A percentile compares a stretch with the other conserved stretches of the same genome.
phyloP scores from a whole-genome alignment of 2,888 invertebrate species.

The Drosophila neotestacea region DNA sequence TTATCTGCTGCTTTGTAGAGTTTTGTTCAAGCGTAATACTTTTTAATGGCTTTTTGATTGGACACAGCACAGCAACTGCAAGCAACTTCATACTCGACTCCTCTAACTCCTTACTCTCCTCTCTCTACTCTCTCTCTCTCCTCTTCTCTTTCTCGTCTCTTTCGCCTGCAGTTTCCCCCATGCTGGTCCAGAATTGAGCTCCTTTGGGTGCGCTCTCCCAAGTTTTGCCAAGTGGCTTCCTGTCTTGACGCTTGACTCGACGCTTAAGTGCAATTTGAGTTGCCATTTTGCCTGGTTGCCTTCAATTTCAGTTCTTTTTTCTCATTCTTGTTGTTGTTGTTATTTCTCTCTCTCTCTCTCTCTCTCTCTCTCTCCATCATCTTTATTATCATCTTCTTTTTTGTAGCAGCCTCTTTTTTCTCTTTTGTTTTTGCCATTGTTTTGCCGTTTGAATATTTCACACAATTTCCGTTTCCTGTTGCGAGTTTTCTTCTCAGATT shows the following conservation, averaged over 20 bases:
- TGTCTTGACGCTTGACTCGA: slow-evolving; percentile 74
- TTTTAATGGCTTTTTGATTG: slow-evolving; percentile 85
- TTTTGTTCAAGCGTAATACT: slow-evolving; percentile 84
- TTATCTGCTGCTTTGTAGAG: slow-evolving; percentile 77
- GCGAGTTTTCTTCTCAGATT: slow-evolving; percentile 33
- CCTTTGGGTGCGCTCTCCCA: slow-evolving; percentile 43
- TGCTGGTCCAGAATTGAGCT: slow-evolving; percentile 1
- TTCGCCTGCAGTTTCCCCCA: neutral
- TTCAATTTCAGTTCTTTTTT: slow-evolving; percentile 10
- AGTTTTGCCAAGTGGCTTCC: slow-evolving; percentile 72
- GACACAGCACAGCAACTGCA: slow-evolving; percentile 55
- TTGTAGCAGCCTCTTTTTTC: neutral
- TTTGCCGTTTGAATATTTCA: slow-evolving; percentile 62
- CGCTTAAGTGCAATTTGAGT: slow-evolving; percentile 76
- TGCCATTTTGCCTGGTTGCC: slow-evolving; percentile 68
- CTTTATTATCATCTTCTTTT: slow-evolving; percentile 24
- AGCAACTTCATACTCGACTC: neutral
- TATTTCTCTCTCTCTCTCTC: neutral
- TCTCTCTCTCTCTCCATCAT: neutral
- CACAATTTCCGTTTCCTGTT: slow-evolving; percentile 80
- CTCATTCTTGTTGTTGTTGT: slow-evolving; percentile 3
- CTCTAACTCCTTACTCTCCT: neutral
- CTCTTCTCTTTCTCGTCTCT: too few relatives aligned
- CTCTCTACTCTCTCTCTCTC: neutral
- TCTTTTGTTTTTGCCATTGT: slow-evolving; percentile 57